Conservation (phyloP, 2,113 vertebrate genomes). For the Drymodes brunneopygia region DNA sequence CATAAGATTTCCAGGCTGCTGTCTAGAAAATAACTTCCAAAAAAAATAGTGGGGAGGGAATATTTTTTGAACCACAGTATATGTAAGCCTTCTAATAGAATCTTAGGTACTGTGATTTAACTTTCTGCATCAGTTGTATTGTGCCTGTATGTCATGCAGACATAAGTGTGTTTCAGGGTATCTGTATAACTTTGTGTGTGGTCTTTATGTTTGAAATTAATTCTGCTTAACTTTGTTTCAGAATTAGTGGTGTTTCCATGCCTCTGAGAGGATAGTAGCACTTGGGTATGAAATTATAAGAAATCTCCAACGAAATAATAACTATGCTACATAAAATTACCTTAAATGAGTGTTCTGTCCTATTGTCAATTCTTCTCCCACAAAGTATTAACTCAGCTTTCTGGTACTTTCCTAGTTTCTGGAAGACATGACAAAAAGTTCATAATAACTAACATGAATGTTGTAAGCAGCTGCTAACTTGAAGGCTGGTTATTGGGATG, state of each 20-base stretch:
- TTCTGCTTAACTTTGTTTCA: neutral
- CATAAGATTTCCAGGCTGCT: neutral
- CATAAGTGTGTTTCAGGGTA: neutral
- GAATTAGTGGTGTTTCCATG: neutral
- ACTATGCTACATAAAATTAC: neutral
- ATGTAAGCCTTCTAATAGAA: neutral
- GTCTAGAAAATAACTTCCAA: neutral
- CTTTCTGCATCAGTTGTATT: neutral
- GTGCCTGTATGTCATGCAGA: neutral
- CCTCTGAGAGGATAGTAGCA: neutral
- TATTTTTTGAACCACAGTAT: neutral
- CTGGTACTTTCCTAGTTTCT: neutral
- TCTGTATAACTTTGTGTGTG: neutral
- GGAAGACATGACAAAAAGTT: neutral
- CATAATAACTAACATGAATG: neutral
- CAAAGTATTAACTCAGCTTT: neutral
- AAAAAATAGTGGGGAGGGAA: fast-evolving
- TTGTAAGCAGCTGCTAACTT: neutral
- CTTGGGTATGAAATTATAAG: neutral
- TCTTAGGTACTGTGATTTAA: neutral
- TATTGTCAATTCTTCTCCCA: neutral
- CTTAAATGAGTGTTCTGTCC: neutral
- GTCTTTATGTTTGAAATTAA: neutral
- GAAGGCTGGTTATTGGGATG: neutral
- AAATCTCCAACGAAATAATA: too few relatives aligned